These are phyloP conservation scores for Agrypnia vestita DNA, from an alignment of 1,140 invertebrate species.

Conservation along the genomic window DNA sequence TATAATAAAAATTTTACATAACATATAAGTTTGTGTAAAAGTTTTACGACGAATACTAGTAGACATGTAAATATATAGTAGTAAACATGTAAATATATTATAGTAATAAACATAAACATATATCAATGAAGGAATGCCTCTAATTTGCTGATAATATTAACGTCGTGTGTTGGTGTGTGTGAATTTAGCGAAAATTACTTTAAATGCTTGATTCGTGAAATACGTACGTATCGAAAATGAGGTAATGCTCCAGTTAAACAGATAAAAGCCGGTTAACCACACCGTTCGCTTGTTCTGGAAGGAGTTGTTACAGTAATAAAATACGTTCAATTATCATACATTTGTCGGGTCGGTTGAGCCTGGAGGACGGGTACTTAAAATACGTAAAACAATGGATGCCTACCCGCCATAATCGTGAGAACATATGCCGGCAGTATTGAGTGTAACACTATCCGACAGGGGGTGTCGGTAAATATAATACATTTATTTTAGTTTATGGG, in stretches of 20 bases:
- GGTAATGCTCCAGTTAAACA: not conserved
- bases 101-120: no score
- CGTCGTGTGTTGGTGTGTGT: no score
- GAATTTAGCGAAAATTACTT: no score
- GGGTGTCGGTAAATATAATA: not conserved
- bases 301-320: constrained; percentile 18
- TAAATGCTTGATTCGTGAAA: no score
- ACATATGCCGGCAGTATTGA: not conserved
- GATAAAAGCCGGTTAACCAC: not conserved
- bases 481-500: no score
- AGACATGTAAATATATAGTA: no score
- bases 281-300: not conserved
- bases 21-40: no score
- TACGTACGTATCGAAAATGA: not conserved
- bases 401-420: not conserved
- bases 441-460: constrained; percentile 1
- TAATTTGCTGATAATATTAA: no score
- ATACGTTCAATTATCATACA: constrained; percentile 22
- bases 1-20: no score
- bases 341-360: not conserved
- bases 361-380: not conserved
- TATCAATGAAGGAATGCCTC: no score
- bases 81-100: no score
- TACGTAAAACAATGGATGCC: constrained; percentile 10
- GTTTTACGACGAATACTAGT: no score